phyloP scores from a whole-genome alignment of 2,888 invertebrate genomes.

The Synergus japonicus region DNA sequence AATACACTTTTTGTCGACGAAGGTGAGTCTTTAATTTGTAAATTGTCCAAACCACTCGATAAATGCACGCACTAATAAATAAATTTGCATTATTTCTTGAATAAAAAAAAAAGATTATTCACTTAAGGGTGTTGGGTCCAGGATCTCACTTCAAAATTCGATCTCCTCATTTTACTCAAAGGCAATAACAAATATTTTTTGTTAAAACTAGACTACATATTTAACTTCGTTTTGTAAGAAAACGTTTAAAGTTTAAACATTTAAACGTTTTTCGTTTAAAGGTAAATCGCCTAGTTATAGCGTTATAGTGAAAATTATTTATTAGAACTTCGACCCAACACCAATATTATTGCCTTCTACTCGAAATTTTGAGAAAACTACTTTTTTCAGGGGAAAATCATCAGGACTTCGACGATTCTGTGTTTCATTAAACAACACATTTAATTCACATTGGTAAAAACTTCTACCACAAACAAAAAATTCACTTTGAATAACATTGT shows the following conservation, averaged over 20 bases:
- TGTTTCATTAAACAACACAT: constrained; percentile 5
- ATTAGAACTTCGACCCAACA: too few relatives aligned
- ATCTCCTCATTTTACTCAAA: too few relatives aligned
- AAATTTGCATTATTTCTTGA: background rate
- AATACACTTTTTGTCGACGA: constrained; percentile 18
- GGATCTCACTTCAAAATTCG: too few relatives aligned
- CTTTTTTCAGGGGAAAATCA: constrained; percentile 31
- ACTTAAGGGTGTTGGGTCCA: too few relatives aligned
- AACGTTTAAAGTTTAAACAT: too few relatives aligned
- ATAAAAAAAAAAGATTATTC: background rate
- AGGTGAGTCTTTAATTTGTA: background rate
- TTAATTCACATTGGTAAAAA: constrained; percentile 3
- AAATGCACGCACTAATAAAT: background rate
- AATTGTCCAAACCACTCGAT: background rate
- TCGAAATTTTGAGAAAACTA: background rate
- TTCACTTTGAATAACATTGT: constrained; percentile 6
- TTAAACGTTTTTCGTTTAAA: too few relatives aligned
- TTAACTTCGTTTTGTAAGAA: too few relatives aligned
- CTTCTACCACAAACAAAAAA: background rate
- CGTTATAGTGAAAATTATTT: too few relatives aligned
- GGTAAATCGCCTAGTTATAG: too few relatives aligned
- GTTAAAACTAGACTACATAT: too few relatives aligned
- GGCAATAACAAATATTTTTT: too few relatives aligned
- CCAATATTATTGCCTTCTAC: too few relatives aligned
- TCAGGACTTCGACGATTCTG: constrained; percentile 25